Evolutionary conservation across 92 coral and sea anemone genomes (phyloP), one percentile per base, ranked within the genome.

Genomic region (Phenganax subtilis): DNA sequence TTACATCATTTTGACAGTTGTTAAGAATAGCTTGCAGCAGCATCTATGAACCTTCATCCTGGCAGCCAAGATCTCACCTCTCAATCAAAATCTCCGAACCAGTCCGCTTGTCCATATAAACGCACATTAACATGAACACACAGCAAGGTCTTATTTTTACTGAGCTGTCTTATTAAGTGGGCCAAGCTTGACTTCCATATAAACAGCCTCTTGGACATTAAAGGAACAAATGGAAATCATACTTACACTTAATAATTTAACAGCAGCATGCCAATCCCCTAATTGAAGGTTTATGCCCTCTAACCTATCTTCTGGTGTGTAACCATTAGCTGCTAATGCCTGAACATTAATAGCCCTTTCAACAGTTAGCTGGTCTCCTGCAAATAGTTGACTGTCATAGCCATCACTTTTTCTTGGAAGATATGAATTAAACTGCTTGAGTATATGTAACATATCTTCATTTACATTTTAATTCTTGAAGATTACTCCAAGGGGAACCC

Each of bases 261-360:
- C 90, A 77, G 81, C 87, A 55, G 90, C 87, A 84, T 87, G 87
- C 87, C 90, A 87, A 72, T 87, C 90, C 14, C 84, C 90, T 61
- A 87, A 55, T 57, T 87, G 87, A 61, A 84, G 30, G 58, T 79
- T 87, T 54, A 87, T 84, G 47, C 89, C 89, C 53, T 87, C 84
- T 65, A 86, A 58, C 51, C 87, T 72, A 71, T 87, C 89, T 58
- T 87, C 84, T 64, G 87, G 87, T 37, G 87, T 77, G 71, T 76
- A 70, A 25, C 89, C 84, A 87, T 87, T 87, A 25, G 85, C 64
- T 72, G 83, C 90, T 14, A 87, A 84, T 54, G 90, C 79, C 25
- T 77, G 71, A 28, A 79, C 71, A 51, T 87, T 87, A 7, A 84
- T 87, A 71, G 90, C 76, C 61, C 90, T 37, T 73, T 87, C 90